Conservation (phyloP, 2,113 vertebrate species). For the Xenopus tropicalis region DNA sequence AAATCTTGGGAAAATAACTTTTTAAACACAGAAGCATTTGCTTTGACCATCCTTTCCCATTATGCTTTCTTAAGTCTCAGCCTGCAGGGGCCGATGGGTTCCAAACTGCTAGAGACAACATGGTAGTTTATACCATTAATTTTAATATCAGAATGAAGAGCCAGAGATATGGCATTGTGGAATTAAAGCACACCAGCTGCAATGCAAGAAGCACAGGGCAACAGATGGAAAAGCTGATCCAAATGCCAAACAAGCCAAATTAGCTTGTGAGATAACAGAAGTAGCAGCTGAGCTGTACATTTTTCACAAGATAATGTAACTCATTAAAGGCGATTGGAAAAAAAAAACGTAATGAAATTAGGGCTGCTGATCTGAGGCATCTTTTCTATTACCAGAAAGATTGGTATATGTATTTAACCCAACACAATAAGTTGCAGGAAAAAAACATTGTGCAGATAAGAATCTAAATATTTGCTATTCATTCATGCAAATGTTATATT, state of each 20-base stretch:
- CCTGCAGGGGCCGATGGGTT: background rate
- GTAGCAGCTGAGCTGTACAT: constrained; percentile 15
- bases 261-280: constrained; percentile 29
- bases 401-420: no score
- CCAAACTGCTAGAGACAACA: background rate
- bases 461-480: no score
- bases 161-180: constrained; percentile 15
- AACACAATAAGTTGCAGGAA: no score
- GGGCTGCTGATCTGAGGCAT: background rate
- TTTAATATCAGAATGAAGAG: constrained; percentile 29
- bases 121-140: constrained; percentile 25
- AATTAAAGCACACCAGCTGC: constrained; percentile 31
- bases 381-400: background rate
- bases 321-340: background rate
- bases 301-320: constrained; percentile 17
- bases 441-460: no score
- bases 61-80: background rate
- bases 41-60: no score
- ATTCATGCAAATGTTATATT: no score
- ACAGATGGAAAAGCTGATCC: constrained; percentile 31
- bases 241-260: constrained; percentile 32
- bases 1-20: no score
- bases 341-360: background rate
- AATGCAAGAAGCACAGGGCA: constrained; percentile 14
- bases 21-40: no score